A percentile compares a stretch with the other conserved stretches of the same genome.
These are phyloP conservation scores for Eonycteris spelaea DNA, from an alignment of 2,113 vertebrate species.

Conservation along the genomic window DNA sequence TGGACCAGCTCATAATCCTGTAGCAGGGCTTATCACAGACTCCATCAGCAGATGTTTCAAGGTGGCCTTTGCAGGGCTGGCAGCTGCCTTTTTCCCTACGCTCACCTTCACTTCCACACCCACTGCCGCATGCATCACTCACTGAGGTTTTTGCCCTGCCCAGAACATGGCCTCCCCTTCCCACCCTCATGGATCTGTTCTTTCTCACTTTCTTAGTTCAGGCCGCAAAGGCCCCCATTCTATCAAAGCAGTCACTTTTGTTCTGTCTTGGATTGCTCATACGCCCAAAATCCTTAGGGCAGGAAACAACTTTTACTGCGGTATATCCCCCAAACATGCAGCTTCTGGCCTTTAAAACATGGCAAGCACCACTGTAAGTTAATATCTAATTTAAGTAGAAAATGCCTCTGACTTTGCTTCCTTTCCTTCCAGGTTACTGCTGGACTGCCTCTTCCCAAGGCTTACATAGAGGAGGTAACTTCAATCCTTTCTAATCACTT, in stretches of 20 bases:
- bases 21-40: neutral
- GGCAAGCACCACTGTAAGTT: neutral
- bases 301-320: neutral
- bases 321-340: accelerated
- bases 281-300: neutral
- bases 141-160: neutral
- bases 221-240: neutral
- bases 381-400: neutral
- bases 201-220: neutral
- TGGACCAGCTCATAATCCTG: neutral
- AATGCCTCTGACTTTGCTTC: conserved; percentile 35
- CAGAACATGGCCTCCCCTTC: neutral
- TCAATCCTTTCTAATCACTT: neutral
- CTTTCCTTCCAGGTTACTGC: conserved; percentile 89
- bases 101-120: neutral
- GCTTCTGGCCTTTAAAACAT: neutral
- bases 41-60: accelerated
- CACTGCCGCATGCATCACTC: neutral
- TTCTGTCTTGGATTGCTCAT: neutral
- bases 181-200: accelerated
- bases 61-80: neutral
- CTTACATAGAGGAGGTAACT: conserved; percentile 94
- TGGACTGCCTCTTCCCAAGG: conserved; percentile 93
- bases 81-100: neutral
- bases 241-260: neutral